These are phyloP conservation scores for Heliconius himera DNA, from an alignment of 1,140 invertebrate species.

Conservation along the genomic window DNA sequence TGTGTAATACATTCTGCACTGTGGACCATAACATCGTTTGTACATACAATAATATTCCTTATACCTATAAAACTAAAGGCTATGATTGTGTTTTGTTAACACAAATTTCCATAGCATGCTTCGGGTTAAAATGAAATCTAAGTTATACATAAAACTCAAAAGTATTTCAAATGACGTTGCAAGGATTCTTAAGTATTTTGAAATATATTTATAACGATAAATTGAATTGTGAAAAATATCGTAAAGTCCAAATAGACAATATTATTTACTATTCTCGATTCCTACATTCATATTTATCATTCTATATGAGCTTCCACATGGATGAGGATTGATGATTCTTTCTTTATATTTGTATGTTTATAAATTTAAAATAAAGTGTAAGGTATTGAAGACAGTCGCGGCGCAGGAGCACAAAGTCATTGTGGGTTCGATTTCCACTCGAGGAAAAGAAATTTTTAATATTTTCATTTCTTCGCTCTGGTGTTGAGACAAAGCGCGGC, in stretches of 20 bases:
- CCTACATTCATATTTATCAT: no score
- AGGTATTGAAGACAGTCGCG: no score
- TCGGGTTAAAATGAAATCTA: background rate
- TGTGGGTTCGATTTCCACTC: no score
- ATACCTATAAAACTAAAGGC: background rate
- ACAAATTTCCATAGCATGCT: background rate
- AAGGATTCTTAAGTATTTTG: background rate
- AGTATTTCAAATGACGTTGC: background rate
- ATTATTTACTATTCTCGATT: background rate
- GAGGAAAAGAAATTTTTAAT: no score
- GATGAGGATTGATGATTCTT: no score
- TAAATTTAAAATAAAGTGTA: no score
- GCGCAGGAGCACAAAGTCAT: no score
- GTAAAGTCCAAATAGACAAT: background rate
- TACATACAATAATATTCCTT: background rate
- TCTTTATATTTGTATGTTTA: no score
- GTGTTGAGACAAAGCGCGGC: no score
- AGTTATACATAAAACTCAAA: background rate
- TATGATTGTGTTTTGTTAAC: background rate
- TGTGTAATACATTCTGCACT: slow-evolving; percentile 17
- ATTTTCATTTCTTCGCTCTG: no score
- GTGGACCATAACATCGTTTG: background rate
- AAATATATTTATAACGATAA: background rate
- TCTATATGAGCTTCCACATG: no score
- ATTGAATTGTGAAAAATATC: background rate